Base-by-base conservation (phyloP, 2,888 invertebrate genomes). In the Perizoma affinitatum region DNA sequence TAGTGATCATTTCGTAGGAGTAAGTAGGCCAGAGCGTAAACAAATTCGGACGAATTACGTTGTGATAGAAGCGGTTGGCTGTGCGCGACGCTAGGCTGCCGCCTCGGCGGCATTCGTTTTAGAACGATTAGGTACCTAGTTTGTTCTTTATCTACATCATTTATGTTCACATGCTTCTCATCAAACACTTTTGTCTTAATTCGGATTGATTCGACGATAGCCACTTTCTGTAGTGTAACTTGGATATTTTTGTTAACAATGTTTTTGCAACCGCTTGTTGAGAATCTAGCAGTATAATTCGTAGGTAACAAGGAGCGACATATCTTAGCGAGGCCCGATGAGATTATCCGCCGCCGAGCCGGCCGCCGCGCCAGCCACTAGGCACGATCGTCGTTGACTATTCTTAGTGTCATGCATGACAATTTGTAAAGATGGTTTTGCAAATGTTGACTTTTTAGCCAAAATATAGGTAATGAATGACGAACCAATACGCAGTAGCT, bases 361-460 rank as follows among this genome's bases (percentile, higher is more conserved):
- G 82, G 73, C 76, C 73, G 83, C 82, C 80, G 79, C 72, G 68
- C 68, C 11, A 34, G 49, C 54, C 45, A 63, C 70, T 66, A 64
- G 62, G 75, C 73, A 79, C 76, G 87, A 79, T 82, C 83, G 87
- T 88, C 88, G 88, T 90, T 91, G 85, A 89, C 86, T 90, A 88
- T 90, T 88, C 88, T 88, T 88, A 89, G 87, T 87, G 85, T 88
- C 90, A 86, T 89, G 87, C 90, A 86, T 89, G 87, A 90, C 88
- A 88, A 88, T 90, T 90, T 91, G 90, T 90, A 83, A 90, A 86
- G 84, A 82, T 74, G 84, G 86, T 89, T 91, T 90, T 90, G 90
- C 89, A 90, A 91, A 87, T 89, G 90, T 92, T 92, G 87, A 91
- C 88, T 89, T 91, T 90, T 89, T 91, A 91, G 90, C 90, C 90